Evolutionary conservation across 2,113 vertebrate species (phyloP).

Genomic region (Vulpes vulpes): DNA sequence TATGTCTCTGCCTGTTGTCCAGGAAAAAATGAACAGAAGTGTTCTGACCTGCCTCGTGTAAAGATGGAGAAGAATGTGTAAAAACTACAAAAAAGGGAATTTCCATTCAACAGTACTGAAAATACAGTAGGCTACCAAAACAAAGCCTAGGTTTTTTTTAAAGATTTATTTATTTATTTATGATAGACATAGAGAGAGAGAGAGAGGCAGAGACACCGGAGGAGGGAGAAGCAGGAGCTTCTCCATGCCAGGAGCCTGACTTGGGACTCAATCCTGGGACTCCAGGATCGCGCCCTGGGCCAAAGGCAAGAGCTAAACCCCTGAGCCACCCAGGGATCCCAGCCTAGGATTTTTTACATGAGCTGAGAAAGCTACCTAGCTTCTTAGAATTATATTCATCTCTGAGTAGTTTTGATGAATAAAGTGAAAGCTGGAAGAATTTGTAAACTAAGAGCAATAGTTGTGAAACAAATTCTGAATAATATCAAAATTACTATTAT

Average conservation of each 20-base stretch:
- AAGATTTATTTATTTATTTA: too few relatives aligned
- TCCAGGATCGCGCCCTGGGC: too few relatives aligned
- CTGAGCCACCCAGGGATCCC: too few relatives aligned
- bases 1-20: neutral
- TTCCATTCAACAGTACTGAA: slow-evolving; percentile 42
- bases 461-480: slow-evolving; percentile 74
- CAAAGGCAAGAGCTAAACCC: too few relatives aligned
- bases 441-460: slow-evolving; percentile 63
- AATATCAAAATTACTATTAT: neutral
- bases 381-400: slow-evolving; percentile 36
- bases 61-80: neutral
- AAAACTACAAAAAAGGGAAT: neutral
- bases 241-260: too few relatives aligned
- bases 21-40: neutral
- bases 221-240: too few relatives aligned
- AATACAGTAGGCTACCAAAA: slow-evolving; percentile 37
- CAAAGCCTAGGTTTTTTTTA: neutral
- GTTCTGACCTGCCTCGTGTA: neutral
- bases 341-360: neutral
- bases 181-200: too few relatives aligned
- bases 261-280: too few relatives aligned
- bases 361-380: neutral
- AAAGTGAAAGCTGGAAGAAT: slow-evolving; percentile 32
- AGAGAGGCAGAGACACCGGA: too few relatives aligned
- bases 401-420: slow-evolving; percentile 56